Base-by-base conservation (phyloP, 2,888 invertebrate species). In the Drosophila greeni region DNA sequence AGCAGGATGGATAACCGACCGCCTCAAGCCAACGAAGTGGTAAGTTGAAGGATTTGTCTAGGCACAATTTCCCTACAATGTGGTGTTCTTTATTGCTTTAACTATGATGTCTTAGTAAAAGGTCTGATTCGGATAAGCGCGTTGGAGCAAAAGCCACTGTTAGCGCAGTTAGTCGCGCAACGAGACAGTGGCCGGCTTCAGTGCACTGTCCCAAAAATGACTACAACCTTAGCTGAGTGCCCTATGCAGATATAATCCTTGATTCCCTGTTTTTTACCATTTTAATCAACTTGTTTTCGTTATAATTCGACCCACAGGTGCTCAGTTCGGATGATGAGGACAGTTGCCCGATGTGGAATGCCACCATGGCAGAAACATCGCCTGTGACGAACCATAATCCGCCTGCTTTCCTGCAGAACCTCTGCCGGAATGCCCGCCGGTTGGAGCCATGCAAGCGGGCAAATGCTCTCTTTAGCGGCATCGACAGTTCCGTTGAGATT, bases 91-190 rank as follows among this genome's bases (percentile, higher is more conserved):
- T 14, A 4, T 29, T 14, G 20, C 2, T 23, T 14, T 23, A 47
- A 72, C 69, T 16, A 76, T 85, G 85, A 85, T 85, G 85, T 69
- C 47, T 75, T 60, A 82, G 85, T 85, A 85, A 85, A 85, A 85
- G 85, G 85, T 85, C 82, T 83, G 86, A 85, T 75, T 72, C 69
- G 74, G 67, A 54, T 42, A 42, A 34, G 66, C 47, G 33, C 9
- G 26, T 5, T 18, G 56, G 42, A 23, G 57, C 52, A 36, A 18
- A 43, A 23, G 52, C 43, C 55, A 8, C 40, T 39, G 26, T 20
- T 49, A 39, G 43, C 68, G 86, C 78, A 85, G 85, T 85, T 85
- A 86, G 82, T 85, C 74, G 86, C 82, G 74, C 51, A 40, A 12
- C 16, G 20, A 52, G 42, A 20, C 51, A 20, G 36, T 45, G 66